These are phyloP conservation scores for Drosophila limbata DNA, from an alignment of 2,888 invertebrate genomes.

Conservation along the genomic window DNA sequence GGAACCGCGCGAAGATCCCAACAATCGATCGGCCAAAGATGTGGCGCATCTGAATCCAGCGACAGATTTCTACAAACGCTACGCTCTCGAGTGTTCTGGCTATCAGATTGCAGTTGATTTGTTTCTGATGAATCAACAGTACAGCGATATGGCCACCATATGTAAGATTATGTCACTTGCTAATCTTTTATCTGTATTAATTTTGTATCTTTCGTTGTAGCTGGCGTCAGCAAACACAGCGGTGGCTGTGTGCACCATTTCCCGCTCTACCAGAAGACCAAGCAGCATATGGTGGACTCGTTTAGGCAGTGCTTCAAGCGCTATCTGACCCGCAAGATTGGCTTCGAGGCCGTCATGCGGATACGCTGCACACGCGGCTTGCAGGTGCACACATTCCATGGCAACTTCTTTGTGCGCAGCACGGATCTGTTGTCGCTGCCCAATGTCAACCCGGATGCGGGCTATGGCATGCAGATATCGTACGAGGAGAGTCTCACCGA, in stretches of 20 bases:
- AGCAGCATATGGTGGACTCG: constrained; percentile 89
- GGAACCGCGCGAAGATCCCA: constrained; percentile 94
- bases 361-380: constrained; percentile 97
- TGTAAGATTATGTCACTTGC: constrained; percentile 87
- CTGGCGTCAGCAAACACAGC: constrained; percentile 97
- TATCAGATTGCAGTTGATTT: constrained; percentile 98
- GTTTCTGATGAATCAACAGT: constrained; percentile 96
- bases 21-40: constrained; percentile 92
- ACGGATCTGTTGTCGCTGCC: constrained; percentile 98
- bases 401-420: constrained; percentile 99
- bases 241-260: constrained; percentile 97
- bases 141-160: constrained; percentile 96
- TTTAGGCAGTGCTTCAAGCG: constrained; percentile 92
- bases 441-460: constrained; percentile 98
- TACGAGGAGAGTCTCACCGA: constrained; percentile 96
- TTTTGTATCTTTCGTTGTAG: constrained; percentile 82
- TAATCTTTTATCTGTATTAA: neutral
- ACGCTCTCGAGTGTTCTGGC: constrained; percentile 98
- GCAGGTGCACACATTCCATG: constrained; percentile 99
- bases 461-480: constrained; percentile 97
- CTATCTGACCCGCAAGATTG: constrained; percentile 98
- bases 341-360: constrained; percentile 99
- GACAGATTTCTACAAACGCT: constrained; percentile 98
- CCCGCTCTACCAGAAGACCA: constrained; percentile 92
- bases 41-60: constrained; percentile 96